A percentile compares a stretch with the other conserved stretches of the same genome.
Evolutionary conservation across 2,888 invertebrate genomes (phyloP).

Genomic region (Scaptomyza reducta): DNA sequence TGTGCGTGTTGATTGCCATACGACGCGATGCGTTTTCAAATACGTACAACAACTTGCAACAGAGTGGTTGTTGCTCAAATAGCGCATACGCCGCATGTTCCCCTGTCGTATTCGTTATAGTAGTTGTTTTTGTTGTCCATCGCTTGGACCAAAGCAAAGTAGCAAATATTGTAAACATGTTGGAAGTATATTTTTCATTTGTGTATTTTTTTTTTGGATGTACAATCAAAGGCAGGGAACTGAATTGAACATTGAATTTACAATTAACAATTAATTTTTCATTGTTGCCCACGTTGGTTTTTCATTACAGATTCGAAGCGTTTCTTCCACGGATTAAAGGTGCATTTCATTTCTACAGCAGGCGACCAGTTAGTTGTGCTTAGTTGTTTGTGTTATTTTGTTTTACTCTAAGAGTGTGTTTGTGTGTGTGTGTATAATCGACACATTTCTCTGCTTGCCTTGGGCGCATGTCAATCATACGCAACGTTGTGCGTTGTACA

Average conservation of each 20-base stretch:
- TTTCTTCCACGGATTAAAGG: slow-evolving; percentile 55
- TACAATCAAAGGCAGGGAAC: slow-evolving; percentile 39
- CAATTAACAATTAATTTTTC: slow-evolving; percentile 53
- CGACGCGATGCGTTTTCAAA: slow-evolving; percentile 78
- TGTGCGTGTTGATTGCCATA: slow-evolving; percentile 75
- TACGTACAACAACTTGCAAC: slow-evolving; percentile 44
- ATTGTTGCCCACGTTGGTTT: slow-evolving; percentile 52
- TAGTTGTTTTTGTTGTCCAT: slow-evolving; percentile 9
- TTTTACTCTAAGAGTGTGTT: neutral
- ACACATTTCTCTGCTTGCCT: slow-evolving; percentile 42
- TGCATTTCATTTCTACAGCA: slow-evolving; percentile 55
- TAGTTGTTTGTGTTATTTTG: slow-evolving; percentile 9
- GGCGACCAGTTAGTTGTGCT: slow-evolving; percentile 41
- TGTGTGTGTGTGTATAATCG: slow-evolving; percentile 16
- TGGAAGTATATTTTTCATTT: slow-evolving; percentile 1
- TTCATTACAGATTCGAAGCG: slow-evolving; percentile 69
- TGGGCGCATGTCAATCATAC: slow-evolving; percentile 67
- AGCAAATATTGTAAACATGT: slow-evolving; percentile 68
- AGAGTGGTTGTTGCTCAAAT: slow-evolving; percentile 32
- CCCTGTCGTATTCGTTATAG: neutral
- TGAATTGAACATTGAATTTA: slow-evolving; percentile 29
- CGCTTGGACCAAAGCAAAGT: slow-evolving; percentile 45
- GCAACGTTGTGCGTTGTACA: slow-evolving; percentile 58
- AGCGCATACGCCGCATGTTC: slow-evolving; percentile 58
- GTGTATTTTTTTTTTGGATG: neutral